Evolutionary conservation across 1,140 invertebrate species (phyloP).

Genomic region (Drosophila ohnishii): DNA sequence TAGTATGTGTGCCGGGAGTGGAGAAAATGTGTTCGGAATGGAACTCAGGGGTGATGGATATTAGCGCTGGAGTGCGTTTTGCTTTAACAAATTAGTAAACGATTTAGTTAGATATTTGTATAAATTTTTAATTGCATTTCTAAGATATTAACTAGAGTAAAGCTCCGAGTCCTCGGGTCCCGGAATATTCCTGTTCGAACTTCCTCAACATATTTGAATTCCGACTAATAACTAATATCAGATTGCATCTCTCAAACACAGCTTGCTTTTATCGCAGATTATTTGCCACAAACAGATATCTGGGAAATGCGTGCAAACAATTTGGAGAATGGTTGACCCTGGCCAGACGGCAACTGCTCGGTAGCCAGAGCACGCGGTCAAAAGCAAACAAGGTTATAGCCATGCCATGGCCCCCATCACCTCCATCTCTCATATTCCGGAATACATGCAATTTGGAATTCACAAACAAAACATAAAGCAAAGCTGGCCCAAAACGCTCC

Average conservation of each 20-base stretch:
- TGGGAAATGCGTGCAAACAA: constrained; percentile 57
- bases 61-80: no score
- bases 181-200: background rate
- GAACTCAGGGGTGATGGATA: no score
- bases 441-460: constrained; percentile 71
- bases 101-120: no score
- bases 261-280: constrained; percentile 35
- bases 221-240: constrained; percentile 15
- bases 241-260: constrained; percentile 9
- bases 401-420: constrained; percentile 10
- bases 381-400: constrained; percentile 51
- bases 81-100: background rate
- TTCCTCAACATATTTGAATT: background rate
- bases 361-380: constrained; percentile 56
- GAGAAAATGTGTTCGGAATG: background rate
- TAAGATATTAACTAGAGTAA: no score
- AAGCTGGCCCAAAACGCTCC: constrained; percentile 33
- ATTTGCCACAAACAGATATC: constrained; percentile 61
- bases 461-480: constrained; percentile 57
- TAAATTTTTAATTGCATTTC: no score
- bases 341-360: constrained; percentile 22
- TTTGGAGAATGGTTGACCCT: constrained; percentile 37
- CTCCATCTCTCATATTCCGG: constrained; percentile 12
- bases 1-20: background rate
- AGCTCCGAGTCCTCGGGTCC: background rate